These are phyloP conservation scores for Dynastes maya DNA, from an alignment of 2,888 invertebrate species.

Conservation along the genomic window DNA sequence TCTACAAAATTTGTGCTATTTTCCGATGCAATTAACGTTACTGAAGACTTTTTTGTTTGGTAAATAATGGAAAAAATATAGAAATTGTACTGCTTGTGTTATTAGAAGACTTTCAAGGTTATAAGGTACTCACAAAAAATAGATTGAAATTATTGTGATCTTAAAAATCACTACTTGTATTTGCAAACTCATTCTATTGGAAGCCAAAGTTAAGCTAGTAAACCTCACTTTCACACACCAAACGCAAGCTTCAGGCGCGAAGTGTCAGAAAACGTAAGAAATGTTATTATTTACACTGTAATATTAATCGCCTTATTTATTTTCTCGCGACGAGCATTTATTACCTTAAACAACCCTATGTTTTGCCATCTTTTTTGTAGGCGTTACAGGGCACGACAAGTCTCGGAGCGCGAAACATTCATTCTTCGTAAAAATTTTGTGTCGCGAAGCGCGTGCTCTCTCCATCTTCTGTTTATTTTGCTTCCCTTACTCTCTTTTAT, in stretches of 20 bases:
- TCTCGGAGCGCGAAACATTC: conserved; percentile 28
- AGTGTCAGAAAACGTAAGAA: background rate
- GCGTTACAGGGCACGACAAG: background rate
- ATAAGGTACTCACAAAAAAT: no score
- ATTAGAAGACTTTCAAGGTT: no score
- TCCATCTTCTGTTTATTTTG: conserved; percentile 3
- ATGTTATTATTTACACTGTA: background rate
- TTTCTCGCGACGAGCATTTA: conserved; percentile 13
- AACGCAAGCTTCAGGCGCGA: background rate
- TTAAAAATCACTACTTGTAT: no score
- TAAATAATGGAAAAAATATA: no score
- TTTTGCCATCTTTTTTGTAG: background rate
- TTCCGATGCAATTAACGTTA: no score
- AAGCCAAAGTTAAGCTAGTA: background rate
- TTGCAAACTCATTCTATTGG: no score
- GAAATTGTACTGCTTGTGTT: no score
- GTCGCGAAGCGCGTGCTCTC: background rate
- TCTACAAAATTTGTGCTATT: no score
- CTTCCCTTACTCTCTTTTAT: conserved; percentile 25
- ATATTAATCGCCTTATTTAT: conserved; percentile 7
- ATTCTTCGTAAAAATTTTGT: conserved; percentile 20
- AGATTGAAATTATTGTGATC: no score
- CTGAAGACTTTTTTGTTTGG: no score
- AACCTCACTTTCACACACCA: background rate
- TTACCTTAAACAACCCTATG: background rate